A percentile compares a stretch with the other conserved stretches of the same genome.
Conservation (phyloP, 2,888 invertebrate genomes). For the Cecidostiba fungosa region DNA sequence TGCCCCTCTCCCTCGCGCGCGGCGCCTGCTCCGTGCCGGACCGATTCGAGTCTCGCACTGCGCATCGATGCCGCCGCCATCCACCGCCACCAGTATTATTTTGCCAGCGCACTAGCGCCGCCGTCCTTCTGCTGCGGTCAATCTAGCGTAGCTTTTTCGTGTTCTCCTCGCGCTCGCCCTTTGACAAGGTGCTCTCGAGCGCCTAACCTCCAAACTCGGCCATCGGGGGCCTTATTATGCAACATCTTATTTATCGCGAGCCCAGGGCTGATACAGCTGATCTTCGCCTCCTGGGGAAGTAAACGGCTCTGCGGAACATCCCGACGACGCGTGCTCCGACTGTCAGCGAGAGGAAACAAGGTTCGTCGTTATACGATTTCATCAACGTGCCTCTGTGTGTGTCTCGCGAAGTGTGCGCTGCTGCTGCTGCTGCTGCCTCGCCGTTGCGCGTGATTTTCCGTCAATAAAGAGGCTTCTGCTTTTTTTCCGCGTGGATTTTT, state of each 20-base stretch:
- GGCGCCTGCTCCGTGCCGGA: slow-evolving; percentile 55
- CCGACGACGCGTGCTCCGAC: not conserved
- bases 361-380: slow-evolving; percentile 20
- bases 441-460: slow-evolving; percentile 35
- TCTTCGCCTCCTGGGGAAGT: not conserved
- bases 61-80: slow-evolving; percentile 19
- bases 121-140: not conserved
- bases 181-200: not conserved
- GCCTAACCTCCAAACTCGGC: slow-evolving; percentile 48
- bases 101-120: slow-evolving; percentile 3
- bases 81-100: not conserved
- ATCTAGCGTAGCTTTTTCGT: not conserved
- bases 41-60: not conserved
- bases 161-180: not conserved
- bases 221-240: slow-evolving; percentile 49
- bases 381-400: not conserved
- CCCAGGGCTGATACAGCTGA: not conserved
- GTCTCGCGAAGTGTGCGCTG: not conserved
- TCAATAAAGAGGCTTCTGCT: slow-evolving; percentile 34
- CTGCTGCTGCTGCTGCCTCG: not conserved
- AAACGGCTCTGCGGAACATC: not conserved
- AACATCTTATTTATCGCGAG: slow-evolving; percentile 22
- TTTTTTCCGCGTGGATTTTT: slow-evolving; percentile 14
- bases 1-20: slow-evolving; percentile 46
- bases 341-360: slow-evolving; percentile 17